phyloP scores from a whole-genome alignment of 2,888 invertebrate genomes.

The Frankliniella intonsa region DNA sequence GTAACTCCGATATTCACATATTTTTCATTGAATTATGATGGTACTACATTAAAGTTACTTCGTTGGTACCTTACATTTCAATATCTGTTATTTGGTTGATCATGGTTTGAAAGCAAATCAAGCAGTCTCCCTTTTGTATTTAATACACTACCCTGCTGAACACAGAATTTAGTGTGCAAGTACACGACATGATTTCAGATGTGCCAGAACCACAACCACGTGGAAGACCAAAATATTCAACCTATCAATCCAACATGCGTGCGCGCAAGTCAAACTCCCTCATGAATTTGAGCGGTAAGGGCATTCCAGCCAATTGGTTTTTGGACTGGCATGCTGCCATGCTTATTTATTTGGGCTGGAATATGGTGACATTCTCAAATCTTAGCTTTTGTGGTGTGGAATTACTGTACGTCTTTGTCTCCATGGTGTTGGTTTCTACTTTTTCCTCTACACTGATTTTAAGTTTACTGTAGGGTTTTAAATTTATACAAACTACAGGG shows the following conservation, averaged over 20 bases:
- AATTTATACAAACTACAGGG: no score
- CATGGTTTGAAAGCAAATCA: no score
- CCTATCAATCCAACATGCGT: constrained; percentile 82
- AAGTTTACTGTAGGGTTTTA: no score
- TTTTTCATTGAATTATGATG: no score
- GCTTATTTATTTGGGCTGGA: not conserved
- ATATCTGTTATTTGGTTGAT: no score
- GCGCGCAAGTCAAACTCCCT: constrained; percentile 89
- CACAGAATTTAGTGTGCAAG: not conserved
- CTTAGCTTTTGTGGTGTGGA: not conserved
- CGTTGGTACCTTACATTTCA: no score
- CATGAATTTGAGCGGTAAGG: constrained; percentile 95
- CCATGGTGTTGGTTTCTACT: not conserved
- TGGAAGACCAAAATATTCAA: constrained; percentile 78
- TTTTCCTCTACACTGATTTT: not conserved
- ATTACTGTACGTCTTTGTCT: not conserved
- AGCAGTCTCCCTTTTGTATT: no score
- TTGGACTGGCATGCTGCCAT: constrained; percentile 20
- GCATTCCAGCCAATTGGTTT: constrained; percentile 36
- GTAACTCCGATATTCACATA: no score
- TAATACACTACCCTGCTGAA: no score
- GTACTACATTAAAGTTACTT: no score
- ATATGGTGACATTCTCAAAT: constrained; percentile 3
- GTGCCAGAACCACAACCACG: constrained; percentile 72
- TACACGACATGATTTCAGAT: constrained; percentile 61